These are phyloP conservation scores for Ochropacha duplaris DNA, from an alignment of 2,888 invertebrate genomes.

Conservation along the genomic window DNA sequence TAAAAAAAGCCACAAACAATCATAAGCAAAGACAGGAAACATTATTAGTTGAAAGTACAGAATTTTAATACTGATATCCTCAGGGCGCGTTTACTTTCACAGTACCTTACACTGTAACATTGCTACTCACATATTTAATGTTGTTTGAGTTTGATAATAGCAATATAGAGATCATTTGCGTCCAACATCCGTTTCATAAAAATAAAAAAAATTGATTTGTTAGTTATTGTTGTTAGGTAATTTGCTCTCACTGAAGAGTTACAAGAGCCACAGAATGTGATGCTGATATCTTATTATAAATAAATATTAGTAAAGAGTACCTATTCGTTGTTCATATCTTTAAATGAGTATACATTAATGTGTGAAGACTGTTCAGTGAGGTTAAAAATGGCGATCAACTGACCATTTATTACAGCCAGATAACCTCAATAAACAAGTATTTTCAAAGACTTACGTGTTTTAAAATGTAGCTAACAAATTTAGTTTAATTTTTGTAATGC, in stretches of 20 bases:
- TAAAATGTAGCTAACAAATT: no score
- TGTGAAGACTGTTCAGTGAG: background rate
- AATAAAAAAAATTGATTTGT: slow-evolving; percentile 14
- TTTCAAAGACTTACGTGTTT: background rate
- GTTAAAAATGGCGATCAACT: background rate
- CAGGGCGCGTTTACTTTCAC: background rate
- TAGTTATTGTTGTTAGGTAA: slow-evolving; percentile 8
- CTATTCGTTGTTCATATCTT: no score
- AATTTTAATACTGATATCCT: slow-evolving; percentile 48
- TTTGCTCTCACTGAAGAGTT: background rate
- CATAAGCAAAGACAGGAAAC: slow-evolving; percentile 46
- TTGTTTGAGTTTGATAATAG: slow-evolving; percentile 8
- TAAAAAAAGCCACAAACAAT: slow-evolving; percentile 51
- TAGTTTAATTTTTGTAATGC: no score
- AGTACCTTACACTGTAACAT: background rate
- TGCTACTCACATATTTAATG: background rate
- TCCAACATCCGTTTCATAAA: slow-evolving; percentile 33
- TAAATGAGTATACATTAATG: no score
- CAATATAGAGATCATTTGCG: slow-evolving; percentile 10
- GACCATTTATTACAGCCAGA: background rate
- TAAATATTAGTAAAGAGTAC: background rate
- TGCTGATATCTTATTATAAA: background rate
- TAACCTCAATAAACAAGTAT: no score
- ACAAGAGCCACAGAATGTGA: background rate
- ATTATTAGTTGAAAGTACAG: slow-evolving; percentile 56